A percentile compares a stretch with the other conserved stretches of the same genome.
phyloP scores from a whole-genome alignment of 2,113 vertebrate genomes.

The Gallinago paraguaiae region DNA sequence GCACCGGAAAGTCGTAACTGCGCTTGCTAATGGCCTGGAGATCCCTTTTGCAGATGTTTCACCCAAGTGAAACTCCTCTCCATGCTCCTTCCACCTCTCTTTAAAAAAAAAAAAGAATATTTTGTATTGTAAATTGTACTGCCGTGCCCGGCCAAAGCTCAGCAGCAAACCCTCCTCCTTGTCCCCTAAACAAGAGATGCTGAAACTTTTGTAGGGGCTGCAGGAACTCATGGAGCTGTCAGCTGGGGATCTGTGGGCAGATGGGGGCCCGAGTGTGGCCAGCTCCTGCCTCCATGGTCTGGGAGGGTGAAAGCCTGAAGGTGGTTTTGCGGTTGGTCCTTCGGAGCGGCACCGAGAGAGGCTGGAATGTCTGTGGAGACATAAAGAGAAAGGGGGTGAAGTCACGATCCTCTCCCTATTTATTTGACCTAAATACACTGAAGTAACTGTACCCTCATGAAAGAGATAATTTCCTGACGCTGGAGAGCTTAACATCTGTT shows the following conservation, averaged over 20 bases:
- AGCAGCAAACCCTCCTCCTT: accelerated
- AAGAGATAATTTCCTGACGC: slow-evolving; percentile 64
- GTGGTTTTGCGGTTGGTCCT: not conserved
- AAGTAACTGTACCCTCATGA: slow-evolving; percentile 49
- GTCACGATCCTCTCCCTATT: not conserved
- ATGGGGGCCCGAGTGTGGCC: not conserved
- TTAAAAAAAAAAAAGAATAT: not conserved
- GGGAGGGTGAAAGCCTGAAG: accelerated
- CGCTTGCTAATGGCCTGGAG: not conserved
- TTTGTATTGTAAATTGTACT: too few species aligned
- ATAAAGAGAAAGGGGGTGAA: not conserved
- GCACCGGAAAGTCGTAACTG: not conserved
- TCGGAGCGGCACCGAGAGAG: accelerated
- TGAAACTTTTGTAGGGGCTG: not conserved
- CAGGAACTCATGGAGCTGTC: accelerated
- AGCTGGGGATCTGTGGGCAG: not conserved
- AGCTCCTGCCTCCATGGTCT: not conserved
- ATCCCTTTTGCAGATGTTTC: slow-evolving; percentile 65
- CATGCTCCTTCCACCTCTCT: not conserved
- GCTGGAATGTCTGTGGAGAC: not conserved
- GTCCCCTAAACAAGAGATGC: not conserved
- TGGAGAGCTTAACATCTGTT: slow-evolving; percentile 71
- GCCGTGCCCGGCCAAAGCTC: accelerated
- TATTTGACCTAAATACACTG: slow-evolving; percentile 52
- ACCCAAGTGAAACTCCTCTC: not conserved